Conservation (phyloP, 2,797 vertebrate species). For the Microhierax caerulescens region DNA sequence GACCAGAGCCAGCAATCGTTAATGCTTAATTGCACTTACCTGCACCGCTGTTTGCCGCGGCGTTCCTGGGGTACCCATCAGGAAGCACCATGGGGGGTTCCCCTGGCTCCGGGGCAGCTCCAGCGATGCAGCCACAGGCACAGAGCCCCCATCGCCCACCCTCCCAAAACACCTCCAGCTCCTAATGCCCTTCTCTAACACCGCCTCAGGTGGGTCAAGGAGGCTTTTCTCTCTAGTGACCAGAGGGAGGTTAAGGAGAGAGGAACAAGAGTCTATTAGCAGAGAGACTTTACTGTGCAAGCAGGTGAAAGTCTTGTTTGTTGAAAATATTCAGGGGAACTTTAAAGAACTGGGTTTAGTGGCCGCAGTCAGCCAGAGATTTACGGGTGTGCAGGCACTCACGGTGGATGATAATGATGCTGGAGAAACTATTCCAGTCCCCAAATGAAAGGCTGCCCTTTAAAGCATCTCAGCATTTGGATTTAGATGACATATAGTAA, state of each 20-base stretch:
- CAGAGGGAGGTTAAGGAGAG: background rate
- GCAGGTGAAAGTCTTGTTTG: background rate
- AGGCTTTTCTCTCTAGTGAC: background rate
- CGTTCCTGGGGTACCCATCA: accelerated
- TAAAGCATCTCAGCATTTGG: background rate
- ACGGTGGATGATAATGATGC: background rate
- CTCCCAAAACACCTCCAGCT: background rate
- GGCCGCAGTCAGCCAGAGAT: background rate
- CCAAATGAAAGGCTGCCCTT: background rate
- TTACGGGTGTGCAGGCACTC: background rate
- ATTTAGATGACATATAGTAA: constrained; percentile 15
- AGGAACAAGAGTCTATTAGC: background rate
- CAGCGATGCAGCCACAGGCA: background rate
- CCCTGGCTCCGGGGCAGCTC: accelerated
- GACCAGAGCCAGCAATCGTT: background rate
- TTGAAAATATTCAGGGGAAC: background rate
- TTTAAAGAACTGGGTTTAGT: background rate
- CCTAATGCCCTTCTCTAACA: background rate
- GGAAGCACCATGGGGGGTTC: accelerated
- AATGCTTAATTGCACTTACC: background rate
- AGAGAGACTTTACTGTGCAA: background rate
- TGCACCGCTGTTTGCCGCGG: accelerated
- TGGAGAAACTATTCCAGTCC: background rate
- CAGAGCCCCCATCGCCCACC: accelerated
- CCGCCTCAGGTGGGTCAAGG: background rate